phyloP scores from a whole-genome alignment of 2,113 vertebrate genomes.

The Brienomyrus brachyistius region DNA sequence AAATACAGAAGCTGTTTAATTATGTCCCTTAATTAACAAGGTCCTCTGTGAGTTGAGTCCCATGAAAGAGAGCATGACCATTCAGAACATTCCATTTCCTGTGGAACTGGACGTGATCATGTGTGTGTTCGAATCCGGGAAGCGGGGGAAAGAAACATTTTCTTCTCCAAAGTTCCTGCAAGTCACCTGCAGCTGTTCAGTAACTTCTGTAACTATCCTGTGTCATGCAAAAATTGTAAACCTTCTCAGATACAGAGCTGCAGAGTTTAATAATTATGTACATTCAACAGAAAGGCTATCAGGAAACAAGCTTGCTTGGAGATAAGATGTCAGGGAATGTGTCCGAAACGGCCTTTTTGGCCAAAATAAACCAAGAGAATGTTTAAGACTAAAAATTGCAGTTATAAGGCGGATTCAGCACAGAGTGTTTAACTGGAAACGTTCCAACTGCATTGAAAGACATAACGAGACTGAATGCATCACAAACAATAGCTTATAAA shows the following conservation, averaged over 20 bases:
- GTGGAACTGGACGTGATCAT: neutral
- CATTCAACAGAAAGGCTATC: neutral
- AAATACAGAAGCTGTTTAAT: conserved; percentile 42
- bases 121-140: neutral
- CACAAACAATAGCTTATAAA: neutral
- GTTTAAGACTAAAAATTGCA: neutral
- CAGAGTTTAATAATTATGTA: neutral
- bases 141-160: neutral
- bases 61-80: conserved; percentile 25
- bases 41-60: conserved; percentile 38
- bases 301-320: neutral
- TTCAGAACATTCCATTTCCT: conserved; percentile 22
- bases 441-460: neutral
- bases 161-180: neutral
- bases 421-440: neutral
- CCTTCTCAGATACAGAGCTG: neutral
- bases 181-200: neutral
- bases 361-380: neutral
- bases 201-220: neutral
- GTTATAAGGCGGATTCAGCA: neutral
- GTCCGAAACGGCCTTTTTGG: neutral
- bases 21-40: conserved; percentile 45
- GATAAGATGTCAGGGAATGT: neutral
- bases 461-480: neutral
- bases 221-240: neutral